These are phyloP conservation scores for Melanotus villosus DNA, from an alignment of 2,888 invertebrate genomes.

Conservation along the genomic window DNA sequence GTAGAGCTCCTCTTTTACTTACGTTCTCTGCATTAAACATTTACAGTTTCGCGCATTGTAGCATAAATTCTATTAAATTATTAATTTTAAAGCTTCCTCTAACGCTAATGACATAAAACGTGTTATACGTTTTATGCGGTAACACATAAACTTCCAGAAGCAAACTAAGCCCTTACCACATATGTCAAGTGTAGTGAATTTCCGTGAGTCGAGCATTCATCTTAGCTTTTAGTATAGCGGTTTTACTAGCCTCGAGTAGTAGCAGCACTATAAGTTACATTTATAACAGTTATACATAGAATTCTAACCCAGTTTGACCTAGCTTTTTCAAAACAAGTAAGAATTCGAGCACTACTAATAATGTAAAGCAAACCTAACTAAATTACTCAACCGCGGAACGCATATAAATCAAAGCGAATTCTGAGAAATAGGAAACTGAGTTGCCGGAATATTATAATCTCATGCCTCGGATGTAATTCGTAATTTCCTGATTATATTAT, in stretches of 20 bases:
- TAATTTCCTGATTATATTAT: no score
- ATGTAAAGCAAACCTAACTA: no score
- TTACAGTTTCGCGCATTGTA: neutral
- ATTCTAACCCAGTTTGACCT: neutral
- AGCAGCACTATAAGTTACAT: constrained; percentile 5
- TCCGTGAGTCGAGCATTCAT: constrained; percentile 24
- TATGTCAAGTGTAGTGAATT: constrained; percentile 29
- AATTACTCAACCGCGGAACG: no score
- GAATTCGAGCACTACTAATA: neutral
- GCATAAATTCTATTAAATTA: neutral
- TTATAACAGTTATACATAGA: neutral
- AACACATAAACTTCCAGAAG: constrained; percentile 12
- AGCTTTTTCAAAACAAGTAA: neutral
- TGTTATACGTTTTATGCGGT: constrained; percentile 9
- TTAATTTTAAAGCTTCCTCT: neutral
- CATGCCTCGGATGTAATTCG: no score
- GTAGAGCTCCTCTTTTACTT: no score
- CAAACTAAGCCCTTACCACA: constrained; percentile 16
- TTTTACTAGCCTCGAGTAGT: constrained; percentile 15
- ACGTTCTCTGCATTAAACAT: no score
- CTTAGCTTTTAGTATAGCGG: constrained; percentile 18
- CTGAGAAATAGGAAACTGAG: no score
- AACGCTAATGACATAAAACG: constrained; percentile 7
- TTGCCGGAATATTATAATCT: no score
- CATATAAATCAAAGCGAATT: no score